Base-by-base conservation (phyloP, 2,113 vertebrate species). In the Alces alces region DNA sequence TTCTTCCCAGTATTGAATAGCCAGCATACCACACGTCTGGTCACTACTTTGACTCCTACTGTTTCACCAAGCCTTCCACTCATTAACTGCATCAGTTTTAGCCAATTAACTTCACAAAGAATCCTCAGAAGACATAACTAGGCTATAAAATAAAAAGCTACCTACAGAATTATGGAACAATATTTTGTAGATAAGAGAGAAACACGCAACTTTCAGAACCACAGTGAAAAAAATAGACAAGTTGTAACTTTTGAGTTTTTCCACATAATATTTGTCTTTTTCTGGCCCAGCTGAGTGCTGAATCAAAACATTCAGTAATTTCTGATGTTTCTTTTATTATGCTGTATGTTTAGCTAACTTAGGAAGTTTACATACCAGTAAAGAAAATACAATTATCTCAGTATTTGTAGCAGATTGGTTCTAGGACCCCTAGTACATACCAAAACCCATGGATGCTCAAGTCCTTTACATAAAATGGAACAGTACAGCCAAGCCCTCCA, bases 111-210 rank as follows among this genome's bases (percentile, higher is more conserved):
- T 93, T 91, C 50, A 82, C 6, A 94, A 1, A 50, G 11, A 96
- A 95, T 33, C 82, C 79, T 94, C 76, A 86, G 36, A 89, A 93
- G 66, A 91, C 61, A 64, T 33, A 86, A 25, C 47, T 60, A 39
- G 64, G 43, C 57, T 76, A 70, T 21, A 87, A 76, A 91, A 83
- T 96, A 88, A 91, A 91, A 95, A 80, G 11, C 61, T 92, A 83
- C 14, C 39, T 70, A 25, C 15, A 79, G 16, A 92, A 60, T 91
- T 54, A 88, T 17, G 43, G 43, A 64, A 91, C 10, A 95, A 80
- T 54, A 76, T 39, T 64, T 87, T 92, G n/a, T 33, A 89, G 10
- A 83, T 76, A 88, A 47, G 52, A 95, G 28, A 84, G 60, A 97
- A 95, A 96, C 66, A 83, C 6, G 3, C 7, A 92, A 61, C 7